Conservation (phyloP, 2,797 vertebrate genomes). For the Sebastes melanostomus region DNA sequence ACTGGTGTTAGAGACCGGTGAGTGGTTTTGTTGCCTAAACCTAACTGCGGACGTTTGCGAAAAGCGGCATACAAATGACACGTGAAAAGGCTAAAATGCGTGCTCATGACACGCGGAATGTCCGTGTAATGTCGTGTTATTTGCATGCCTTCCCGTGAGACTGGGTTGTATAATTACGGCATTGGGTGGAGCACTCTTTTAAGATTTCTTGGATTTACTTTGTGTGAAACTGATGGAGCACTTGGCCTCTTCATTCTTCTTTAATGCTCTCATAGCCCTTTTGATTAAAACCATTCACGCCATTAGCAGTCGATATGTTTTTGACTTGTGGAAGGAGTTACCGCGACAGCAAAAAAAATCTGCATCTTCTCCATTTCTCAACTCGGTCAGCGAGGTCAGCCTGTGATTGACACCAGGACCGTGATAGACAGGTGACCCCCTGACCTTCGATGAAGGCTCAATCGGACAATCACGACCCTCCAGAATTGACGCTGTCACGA, state of each 20-base stretch:
- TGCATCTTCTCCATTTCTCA: conserved; percentile 29
- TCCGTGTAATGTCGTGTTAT: no score
- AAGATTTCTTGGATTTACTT: not conserved
- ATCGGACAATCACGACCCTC: conserved; percentile 47
- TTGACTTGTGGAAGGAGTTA: conserved; percentile 2
- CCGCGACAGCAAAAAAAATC: conserved; percentile 45
- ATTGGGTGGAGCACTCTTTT: not conserved
- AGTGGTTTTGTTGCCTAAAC: no score
- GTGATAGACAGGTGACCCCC: conserved; percentile 63
- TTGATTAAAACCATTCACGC: not conserved
- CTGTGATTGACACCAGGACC: conserved; percentile 55
- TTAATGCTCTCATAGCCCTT: not conserved
- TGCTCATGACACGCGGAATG: no score
- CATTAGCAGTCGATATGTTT: not conserved
- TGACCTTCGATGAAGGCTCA: conserved; percentile 54
- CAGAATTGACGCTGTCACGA: conserved; percentile 37
- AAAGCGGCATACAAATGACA: no score
- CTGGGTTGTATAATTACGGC: not conserved
- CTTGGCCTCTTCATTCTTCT: not conserved
- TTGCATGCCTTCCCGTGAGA: no score
- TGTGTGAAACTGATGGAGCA: not conserved
- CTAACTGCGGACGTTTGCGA: no score
- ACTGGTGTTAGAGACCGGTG: no score
- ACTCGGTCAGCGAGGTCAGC: conserved; percentile 56
- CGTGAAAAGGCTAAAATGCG: no score